Base-by-base conservation (phyloP, 2,113 vertebrate genomes). In the Oreocharis arfaki region DNA sequence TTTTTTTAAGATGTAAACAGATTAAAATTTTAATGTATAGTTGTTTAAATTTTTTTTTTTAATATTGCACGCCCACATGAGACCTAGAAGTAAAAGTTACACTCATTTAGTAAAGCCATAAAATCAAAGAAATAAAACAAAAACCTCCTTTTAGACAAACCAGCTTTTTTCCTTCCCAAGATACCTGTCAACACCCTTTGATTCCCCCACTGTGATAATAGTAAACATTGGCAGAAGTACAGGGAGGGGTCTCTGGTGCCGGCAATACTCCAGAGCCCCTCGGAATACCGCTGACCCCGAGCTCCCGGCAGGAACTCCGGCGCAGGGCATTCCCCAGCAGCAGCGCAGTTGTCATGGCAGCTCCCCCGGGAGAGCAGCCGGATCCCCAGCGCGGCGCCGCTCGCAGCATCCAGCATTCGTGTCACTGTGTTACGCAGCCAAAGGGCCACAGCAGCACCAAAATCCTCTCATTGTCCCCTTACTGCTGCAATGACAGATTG, bases 271-370 rank as follows among this genome's bases (percentile, higher is more conserved):
- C 16, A 96, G 94, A 95, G 96, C 46, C 44, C 37, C 94, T 89
- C 13, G 13, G 96, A 97, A 97, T 96, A 97, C 32, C 96, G 96
- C 75, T 88, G 95, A 80, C 77, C 79, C 91, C 23, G 42, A 57
- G 94, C 79, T 96, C 87, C 55, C 82, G 9, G 52, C 90, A 84
- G 91, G 92, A 91, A 50, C 94, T 78, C 93, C 65, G 49, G 78
- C 30, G 12, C 85, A 39, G 73, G 90, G 89, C 87, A 87, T 65
- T 86, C 67, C 50, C 42, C 91, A 78, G 57, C 90, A 84, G 55
- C 26, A 84, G 41, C 5, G 3, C 78, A 73, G 98, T 97, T 97
- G 95, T 92, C 96, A 97, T 90, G 95, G 98, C 92, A 98, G 97
- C 97, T 84, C 60, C 92, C 78, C 76, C 92, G 73, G 95, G 92